Base-by-base conservation (phyloP, 2,113 vertebrate genomes). In the Antennarius striatus region DNA sequence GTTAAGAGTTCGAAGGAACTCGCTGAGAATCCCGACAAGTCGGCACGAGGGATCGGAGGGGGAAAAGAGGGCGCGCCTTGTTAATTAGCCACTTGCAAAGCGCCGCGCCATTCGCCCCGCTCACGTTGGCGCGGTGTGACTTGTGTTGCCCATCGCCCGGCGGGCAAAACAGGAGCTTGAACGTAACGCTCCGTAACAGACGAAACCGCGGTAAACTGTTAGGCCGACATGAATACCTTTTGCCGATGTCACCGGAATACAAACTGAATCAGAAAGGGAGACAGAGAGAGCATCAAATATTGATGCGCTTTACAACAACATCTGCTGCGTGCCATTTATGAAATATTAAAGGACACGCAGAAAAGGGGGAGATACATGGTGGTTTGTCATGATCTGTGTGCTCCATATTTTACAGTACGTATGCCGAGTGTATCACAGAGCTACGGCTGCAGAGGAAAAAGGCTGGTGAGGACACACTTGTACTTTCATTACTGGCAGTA, bases 331-430 rank as follows among this genome's bases (percentile, higher is more conserved):
- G 72, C 60, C 52, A 49, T 78, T 81, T 67, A 88, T 90, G 75
- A 91, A 89, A 90, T 86, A 90, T 91, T 82, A 82, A 91, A 75
- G 58, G 63, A 67, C 56, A 75, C 78, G 85, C 40, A 46, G 52
- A 70, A 69, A 76, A 58, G 43, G 46, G 6, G 64, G 55, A 66
- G 71, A 81, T 4, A 36, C 57, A 17, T 42, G 48, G 58, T 50
- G 68, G 75, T 78, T 79, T 72, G 75, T 84, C 81, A 72, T 73
- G 83, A 75, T 82, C 71, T 14, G 58, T 51, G 17, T 39, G 71
- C 59, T 68, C 63, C 64, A 50, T 56, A 70, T 81, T 80, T 75
- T 72, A 82, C 77, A 61, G 75, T 74, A 53, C 60, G 68, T 79
- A 51, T 73, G 75, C 81, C 68, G 79, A 80, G 72, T 56, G 72